Evolutionary conservation across 2,888 invertebrate genomes (phyloP).

Genomic region (Trachelus iudaicus): DNA sequence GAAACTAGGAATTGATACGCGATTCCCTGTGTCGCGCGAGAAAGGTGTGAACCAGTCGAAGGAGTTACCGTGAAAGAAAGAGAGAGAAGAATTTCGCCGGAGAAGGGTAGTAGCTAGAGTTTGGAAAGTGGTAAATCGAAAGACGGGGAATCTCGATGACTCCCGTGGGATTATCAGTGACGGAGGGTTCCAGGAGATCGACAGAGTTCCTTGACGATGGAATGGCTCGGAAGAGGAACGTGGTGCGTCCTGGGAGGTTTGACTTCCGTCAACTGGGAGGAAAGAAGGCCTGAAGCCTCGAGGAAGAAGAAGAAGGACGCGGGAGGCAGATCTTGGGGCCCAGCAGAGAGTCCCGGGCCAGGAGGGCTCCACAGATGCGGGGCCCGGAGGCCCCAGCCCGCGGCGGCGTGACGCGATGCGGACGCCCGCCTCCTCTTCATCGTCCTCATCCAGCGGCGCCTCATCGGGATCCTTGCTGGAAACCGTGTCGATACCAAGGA

Average conservation of each 20-base stretch:
- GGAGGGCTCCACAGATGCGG: slow-evolving; percentile 61
- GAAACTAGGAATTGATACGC: no score
- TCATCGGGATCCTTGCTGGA: no score
- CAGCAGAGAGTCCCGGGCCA: slow-evolving; percentile 26
- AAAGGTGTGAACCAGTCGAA: no score
- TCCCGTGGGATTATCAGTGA: slow-evolving; percentile 21
- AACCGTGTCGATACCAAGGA: no score
- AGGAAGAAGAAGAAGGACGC: slow-evolving; percentile 5
- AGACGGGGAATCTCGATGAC: slow-evolving; percentile 31
- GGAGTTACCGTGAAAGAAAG: no score
- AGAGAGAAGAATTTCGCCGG: no score
- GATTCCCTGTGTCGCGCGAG: no score
- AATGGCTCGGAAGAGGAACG: slow-evolving; percentile 8
- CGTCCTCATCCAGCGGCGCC: background rate
- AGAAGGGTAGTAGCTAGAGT: no score
- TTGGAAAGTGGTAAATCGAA: background rate
- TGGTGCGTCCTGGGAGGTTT: background rate
- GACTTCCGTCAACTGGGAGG: background rate
- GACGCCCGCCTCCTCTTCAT: slow-evolving; percentile 54
- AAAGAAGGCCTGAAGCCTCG: slow-evolving; percentile 9
- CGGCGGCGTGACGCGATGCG: slow-evolving; percentile 66
- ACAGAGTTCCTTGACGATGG: slow-evolving; percentile 9
- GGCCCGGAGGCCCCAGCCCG: slow-evolving; percentile 58
- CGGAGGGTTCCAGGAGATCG: slow-evolving; percentile 5
- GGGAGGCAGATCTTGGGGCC: slow-evolving; percentile 19